phyloP scores from a whole-genome alignment of 2,113 vertebrate species.

The Oryzias celebensis region DNA sequence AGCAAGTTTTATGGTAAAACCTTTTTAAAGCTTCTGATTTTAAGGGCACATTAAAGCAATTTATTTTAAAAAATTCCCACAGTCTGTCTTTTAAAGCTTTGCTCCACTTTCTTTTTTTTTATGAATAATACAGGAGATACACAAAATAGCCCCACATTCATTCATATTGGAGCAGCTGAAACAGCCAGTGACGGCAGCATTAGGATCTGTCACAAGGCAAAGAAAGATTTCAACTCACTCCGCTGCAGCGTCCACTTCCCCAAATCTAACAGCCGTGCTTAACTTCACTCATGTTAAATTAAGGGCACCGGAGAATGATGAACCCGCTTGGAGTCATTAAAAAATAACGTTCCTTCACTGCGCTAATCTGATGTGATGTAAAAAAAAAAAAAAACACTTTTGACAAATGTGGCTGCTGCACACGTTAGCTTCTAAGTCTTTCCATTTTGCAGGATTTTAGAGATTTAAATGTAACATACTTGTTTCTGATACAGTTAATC shows the following conservation, averaged over 20 bases:
- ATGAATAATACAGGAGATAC: slow-evolving; percentile 4
- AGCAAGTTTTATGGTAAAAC: background rate
- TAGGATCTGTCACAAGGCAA: slow-evolving; percentile 22
- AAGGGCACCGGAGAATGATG: slow-evolving; percentile 30
- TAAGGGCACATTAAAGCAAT: background rate
- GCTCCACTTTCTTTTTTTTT: background rate
- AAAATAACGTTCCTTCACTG: slow-evolving; percentile 47
- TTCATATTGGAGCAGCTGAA: slow-evolving; percentile 5
- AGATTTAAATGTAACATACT: slow-evolving; percentile 14
- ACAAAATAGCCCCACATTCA: slow-evolving; percentile 1
- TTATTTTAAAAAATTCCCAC: background rate
- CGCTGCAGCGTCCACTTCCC: slow-evolving; percentile 24
- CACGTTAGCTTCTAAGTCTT: slow-evolving; percentile 17
- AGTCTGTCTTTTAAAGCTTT: slow-evolving; percentile 8
- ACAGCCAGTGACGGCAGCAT: slow-evolving; percentile 16
- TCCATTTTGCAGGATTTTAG: slow-evolving; percentile 37
- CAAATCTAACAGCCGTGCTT: slow-evolving; percentile 29
- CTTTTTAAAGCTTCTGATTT: background rate
- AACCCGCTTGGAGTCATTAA: slow-evolving; percentile 39
- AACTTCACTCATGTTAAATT: slow-evolving; percentile 45
- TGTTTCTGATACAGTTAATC: background rate
- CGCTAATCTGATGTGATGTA: slow-evolving; percentile 33
- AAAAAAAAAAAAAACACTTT: slow-evolving; percentile 9
- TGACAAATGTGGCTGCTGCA: slow-evolving; percentile 22
- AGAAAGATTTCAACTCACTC: slow-evolving; percentile 35